Conservation (phyloP, 2,888 invertebrate genomes). For the Nomada fucata region DNA sequence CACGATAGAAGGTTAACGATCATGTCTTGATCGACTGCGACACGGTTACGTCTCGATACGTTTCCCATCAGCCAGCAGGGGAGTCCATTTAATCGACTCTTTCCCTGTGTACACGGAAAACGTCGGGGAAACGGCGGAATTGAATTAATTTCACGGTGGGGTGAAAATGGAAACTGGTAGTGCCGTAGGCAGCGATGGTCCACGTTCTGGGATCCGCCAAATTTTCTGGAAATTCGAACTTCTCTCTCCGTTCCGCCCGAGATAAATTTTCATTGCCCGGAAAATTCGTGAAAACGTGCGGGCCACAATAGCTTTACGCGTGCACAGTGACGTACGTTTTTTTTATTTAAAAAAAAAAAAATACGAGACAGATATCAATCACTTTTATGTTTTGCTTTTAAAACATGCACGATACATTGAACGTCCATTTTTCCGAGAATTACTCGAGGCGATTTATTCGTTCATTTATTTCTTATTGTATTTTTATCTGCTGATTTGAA, state of each 20-base stretch:
- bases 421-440: too few relatives aligned
- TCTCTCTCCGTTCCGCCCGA: background rate
- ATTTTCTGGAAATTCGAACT: conserved; percentile 38
- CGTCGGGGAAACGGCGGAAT: conserved; percentile 14
- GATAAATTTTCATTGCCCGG: background rate
- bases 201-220: conserved; percentile 18
- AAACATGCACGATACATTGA: too few relatives aligned
- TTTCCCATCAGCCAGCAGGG: background rate
- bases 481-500: too few relatives aligned
- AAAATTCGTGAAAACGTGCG: conserved; percentile 26
- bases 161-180: conserved; percentile 42
- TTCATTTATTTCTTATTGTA: too few relatives aligned
- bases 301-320: too few relatives aligned
- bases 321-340: too few relatives aligned
- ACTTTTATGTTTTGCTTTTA: too few relatives aligned
- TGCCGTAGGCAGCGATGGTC: conserved; percentile 10
- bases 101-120: conserved; percentile 6
- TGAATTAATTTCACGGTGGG: conserved; percentile 58
- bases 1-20: background rate
- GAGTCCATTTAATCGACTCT: conserved; percentile 35
- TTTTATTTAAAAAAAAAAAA: too few relatives aligned
- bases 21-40: background rate
- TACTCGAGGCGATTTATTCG: too few relatives aligned
- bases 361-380: too few relatives aligned
- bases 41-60: background rate